Evolutionary conservation across 2,113 vertebrate genomes (phyloP), one percentile per base, ranked within the genome.

Genomic region (Dipodomys merriami): DNA sequence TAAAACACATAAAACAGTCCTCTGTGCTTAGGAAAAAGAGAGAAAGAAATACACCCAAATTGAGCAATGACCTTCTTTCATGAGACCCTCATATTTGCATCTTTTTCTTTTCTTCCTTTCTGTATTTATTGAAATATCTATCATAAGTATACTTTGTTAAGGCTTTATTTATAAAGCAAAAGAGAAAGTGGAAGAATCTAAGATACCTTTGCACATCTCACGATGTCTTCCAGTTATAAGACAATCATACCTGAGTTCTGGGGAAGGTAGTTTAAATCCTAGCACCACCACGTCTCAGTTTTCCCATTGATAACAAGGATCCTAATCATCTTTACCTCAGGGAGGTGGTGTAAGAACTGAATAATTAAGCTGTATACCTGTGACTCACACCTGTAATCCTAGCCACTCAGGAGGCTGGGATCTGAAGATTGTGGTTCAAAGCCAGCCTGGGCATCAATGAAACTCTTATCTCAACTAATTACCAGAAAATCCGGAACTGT

Each of bases 91-190:
- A 35, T 57, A 10, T 30, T 86, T 33, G 16, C 83, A 89, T 83
- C 46, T 53, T 92, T 89, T 62, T 35, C 33, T 29, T 79, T 94
- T 85, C 68, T 68, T 2, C 74, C 16, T 86, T 89, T 67, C 62
- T 64, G 15, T 81, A 39, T 86, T 74, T 76, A 57, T 69, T 23
- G 44, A 27, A 49, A 5, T 64, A 44, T 79, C 39, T 78, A 16
- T 16, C 27, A 5, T 53, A 83, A 69, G 16, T 49, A 71, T 57
- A 39, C 7, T 25, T 46, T 8, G 33, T 33, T 73, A 80, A 53
- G 35, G 29, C 22, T 67, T 22, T 49, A n/a, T 67, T 67, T 90
- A 44, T 86, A 60, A 68, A 73, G 78, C 3, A 83, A 10, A 57
- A 53, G 65, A 85, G 78, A 82, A 83, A 68, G 7, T 23, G 5